Base-by-base conservation (phyloP, 92 coral and sea anemone genomes). In the Isaurus tuberculatus region DNA sequence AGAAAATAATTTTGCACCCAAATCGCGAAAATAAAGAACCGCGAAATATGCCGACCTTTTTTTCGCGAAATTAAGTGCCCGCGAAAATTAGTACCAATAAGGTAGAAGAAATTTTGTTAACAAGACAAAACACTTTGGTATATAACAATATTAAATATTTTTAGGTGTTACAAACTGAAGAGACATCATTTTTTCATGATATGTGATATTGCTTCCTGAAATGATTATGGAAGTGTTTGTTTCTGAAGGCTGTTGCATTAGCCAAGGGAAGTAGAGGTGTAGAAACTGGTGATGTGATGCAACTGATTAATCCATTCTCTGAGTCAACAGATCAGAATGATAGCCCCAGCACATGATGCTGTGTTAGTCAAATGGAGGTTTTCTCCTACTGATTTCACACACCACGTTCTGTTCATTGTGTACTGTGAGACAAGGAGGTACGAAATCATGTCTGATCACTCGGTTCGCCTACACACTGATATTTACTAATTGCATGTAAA, bases 301-400 rank as follows among this genome's bases (percentile, higher is more conserved):
- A 95, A 95, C 93, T 88, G 93, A 84, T 95, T 93, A 86, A 95
- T 95, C 98, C 98, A 95, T 95, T 94, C 98, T 91, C 98, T 86
- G 98, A 94, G 98, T 83, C 55, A 77, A 67, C 85, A 86, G 84
- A 71, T 27, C 88, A 65, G 58, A 75, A 81, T 93, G 81, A 72
- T 91, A 91, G 75, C 78, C 67, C 64, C 83, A 83, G 92, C 83
- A 91, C 88, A 81, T 91, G 89, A 91, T 27, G 40, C 85, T 87
- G 92, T 80, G 67, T 82, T 88, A 83, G 77, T 29, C 85, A 28
- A 32, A 11, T 69, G 75, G 98, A 86, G 98, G 98, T 93, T 60
- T 85, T 93, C 98, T 89, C 93, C 80, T 58, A 44, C 84, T 58
- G 82, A 33, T 69, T 55, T 11, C 82, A 57, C 70, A 58, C 82